Conservation (phyloP, 2,797 vertebrate genomes). For the Cirrhinus mrigala region DNA sequence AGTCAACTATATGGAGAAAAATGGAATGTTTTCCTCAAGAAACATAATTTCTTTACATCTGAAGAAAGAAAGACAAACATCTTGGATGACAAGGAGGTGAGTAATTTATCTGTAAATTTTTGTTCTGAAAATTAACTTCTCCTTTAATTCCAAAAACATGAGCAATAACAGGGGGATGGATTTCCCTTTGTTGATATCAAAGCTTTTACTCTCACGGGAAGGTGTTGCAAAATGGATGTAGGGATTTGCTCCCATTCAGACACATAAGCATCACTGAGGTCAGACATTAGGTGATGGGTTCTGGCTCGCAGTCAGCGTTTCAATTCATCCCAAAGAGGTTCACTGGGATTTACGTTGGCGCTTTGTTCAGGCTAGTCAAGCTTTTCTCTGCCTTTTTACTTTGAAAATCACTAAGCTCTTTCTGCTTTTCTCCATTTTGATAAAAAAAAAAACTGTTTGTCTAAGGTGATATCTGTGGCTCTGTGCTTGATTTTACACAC, state of each 20-base stretch:
- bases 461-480: background rate
- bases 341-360: background rate
- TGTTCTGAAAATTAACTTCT: no score
- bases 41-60: no score
- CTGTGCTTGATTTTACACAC: background rate
- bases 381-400: background rate
- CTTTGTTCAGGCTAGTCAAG: background rate
- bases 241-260: background rate
- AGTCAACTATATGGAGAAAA: no score
- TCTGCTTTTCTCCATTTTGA: background rate
- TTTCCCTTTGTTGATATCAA: constrained; percentile 1
- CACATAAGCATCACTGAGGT: constrained; percentile 9
- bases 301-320: background rate
- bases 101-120: background rate
- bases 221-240: background rate
- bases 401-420: background rate
- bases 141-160: background rate
- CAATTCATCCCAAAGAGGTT: constrained; percentile 11
- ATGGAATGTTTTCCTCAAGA: no score
- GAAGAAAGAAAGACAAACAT: no score
- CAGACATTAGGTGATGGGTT: background rate
- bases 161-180: background rate
- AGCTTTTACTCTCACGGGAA: background rate
- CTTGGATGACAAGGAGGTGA: background rate
- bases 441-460: background rate